A percentile compares a stretch with the other conserved stretches of the same genome.
Conservation (phyloP, 2,797 vertebrate species). For the Hozukius guyotensis region DNA sequence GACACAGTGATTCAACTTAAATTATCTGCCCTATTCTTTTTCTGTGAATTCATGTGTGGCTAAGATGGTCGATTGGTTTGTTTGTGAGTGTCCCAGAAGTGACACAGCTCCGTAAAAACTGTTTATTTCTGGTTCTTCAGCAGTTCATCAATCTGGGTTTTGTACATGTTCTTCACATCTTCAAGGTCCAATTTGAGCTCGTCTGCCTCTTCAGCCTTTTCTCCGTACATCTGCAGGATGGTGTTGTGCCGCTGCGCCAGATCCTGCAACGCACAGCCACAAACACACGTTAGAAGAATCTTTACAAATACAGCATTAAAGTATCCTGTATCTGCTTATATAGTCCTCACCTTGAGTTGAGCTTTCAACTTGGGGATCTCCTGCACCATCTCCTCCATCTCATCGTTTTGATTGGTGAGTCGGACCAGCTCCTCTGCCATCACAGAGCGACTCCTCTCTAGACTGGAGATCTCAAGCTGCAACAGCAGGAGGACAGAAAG, state of each 20-base stretch:
- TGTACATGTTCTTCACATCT: slow-evolving; percentile 99
- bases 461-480: slow-evolving; percentile 92
- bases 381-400: slow-evolving; percentile 92
- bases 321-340: not conserved
- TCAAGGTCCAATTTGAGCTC: slow-evolving; percentile 95
- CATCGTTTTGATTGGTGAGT: slow-evolving; percentile 95
- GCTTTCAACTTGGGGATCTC: slow-evolving; percentile 91
- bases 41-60: slow-evolving; percentile 38
- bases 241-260: slow-evolving; percentile 98
- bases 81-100: slow-evolving; percentile 6
- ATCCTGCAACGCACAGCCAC: slow-evolving; percentile 83
- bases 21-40: not conserved
- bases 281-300: not conserved
- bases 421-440: slow-evolving; percentile 96
- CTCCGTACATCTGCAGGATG: slow-evolving; percentile 99
- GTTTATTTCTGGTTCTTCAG: slow-evolving; percentile 87
- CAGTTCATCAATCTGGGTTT: slow-evolving; percentile 97
- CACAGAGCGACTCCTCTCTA: slow-evolving; percentile 94
- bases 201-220: slow-evolving; percentile 98
- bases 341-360: slow-evolving; percentile 88
- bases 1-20: slow-evolving; percentile 46
- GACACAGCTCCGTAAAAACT: not conserved
- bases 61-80: slow-evolving; percentile 1
- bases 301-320: not conserved
- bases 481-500: not conserved